These are phyloP conservation scores for Lasioglossum baleicum DNA, from an alignment of 1,140 invertebrate species.

Conservation along the genomic window DNA sequence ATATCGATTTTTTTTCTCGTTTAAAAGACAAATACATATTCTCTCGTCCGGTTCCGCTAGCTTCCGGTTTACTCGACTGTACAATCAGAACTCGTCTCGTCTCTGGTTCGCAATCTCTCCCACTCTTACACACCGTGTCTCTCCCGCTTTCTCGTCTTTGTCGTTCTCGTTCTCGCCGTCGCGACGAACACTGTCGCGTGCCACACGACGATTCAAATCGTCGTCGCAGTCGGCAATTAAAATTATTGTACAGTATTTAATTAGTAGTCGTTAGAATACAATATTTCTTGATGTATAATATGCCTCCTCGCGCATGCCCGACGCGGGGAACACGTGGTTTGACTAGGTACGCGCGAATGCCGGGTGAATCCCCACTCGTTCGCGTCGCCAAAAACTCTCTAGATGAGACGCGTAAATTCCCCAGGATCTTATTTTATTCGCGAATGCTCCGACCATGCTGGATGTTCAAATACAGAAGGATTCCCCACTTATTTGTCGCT, in stretches of 20 bases:
- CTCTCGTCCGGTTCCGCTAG: slow-evolving; percentile 1
- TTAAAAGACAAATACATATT: slow-evolving; percentile 30
- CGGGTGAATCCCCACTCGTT: neutral
- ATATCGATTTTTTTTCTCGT: slow-evolving; percentile 4
- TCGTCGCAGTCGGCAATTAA: slow-evolving; percentile 64
- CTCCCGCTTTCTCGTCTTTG: neutral
- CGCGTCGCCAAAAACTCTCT: no score
- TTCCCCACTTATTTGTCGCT: no score
- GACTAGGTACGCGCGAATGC: slow-evolving; percentile 33
- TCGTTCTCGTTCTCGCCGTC: neutral
- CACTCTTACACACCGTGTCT: neutral
- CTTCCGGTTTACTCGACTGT: neutral
- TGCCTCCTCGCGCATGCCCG: slow-evolving; percentile 51
- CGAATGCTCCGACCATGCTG: no score
- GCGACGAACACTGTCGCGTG: neutral
- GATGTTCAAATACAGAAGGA: no score
- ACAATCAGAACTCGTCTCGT: slow-evolving; percentile 15
- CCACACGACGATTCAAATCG: slow-evolving; percentile 1
- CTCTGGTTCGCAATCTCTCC: neutral
- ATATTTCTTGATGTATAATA: slow-evolving; percentile 69
- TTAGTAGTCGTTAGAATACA: slow-evolving; percentile 75
- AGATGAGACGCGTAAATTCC: no score
- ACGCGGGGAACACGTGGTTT: slow-evolving; percentile 38
- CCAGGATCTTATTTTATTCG: no score
- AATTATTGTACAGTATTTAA: slow-evolving; percentile 75